Percentiles rank a stretch among this genome's conserved stretches.
phyloP scores from a whole-genome alignment of 2,113 vertebrate genomes.

The Procapra przewalskii region DNA sequence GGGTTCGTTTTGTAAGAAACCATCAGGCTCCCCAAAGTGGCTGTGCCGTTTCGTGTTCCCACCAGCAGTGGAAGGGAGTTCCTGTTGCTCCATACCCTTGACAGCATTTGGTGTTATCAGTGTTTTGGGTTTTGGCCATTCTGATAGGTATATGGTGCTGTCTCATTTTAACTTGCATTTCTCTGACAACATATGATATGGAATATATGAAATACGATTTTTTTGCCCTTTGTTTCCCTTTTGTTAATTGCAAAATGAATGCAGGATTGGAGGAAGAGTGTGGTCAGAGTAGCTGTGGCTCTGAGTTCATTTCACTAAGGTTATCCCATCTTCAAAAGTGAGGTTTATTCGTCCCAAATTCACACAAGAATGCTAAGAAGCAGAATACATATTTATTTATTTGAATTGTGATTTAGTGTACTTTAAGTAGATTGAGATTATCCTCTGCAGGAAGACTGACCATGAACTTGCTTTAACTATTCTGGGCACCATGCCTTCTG shows the following conservation, averaged over 20 bases:
- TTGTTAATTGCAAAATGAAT: constrained; percentile 14
- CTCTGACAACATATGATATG: not conserved
- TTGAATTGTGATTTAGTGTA: not conserved
- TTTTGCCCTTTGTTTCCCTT: not conserved
- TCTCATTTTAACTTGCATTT: not conserved
- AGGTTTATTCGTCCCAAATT: not conserved
- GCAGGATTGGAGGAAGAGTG: not conserved
- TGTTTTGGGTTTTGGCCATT: not conserved
- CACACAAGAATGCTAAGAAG: not conserved
- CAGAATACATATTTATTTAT: not conserved
- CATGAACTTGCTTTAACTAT: not conserved
- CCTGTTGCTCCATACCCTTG: not conserved
- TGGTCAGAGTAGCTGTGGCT: not conserved
- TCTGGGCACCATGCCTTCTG: not conserved
- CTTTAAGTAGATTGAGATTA: not conserved
- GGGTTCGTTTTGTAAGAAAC: not conserved
- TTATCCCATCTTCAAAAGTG: constrained; percentile 2
- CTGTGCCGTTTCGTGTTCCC: not conserved
- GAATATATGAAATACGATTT: not conserved
- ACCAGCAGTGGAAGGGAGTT: not conserved
- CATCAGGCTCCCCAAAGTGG: not conserved
- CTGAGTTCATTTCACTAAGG: constrained; percentile 5
- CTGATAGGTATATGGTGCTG: not conserved
- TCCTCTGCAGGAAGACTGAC: not conserved
- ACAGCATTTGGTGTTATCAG: not conserved